Evolutionary conservation across 2,888 invertebrate genomes (phyloP), one percentile per base, ranked within the genome.

Genomic region (Tinea pellionella): DNA sequence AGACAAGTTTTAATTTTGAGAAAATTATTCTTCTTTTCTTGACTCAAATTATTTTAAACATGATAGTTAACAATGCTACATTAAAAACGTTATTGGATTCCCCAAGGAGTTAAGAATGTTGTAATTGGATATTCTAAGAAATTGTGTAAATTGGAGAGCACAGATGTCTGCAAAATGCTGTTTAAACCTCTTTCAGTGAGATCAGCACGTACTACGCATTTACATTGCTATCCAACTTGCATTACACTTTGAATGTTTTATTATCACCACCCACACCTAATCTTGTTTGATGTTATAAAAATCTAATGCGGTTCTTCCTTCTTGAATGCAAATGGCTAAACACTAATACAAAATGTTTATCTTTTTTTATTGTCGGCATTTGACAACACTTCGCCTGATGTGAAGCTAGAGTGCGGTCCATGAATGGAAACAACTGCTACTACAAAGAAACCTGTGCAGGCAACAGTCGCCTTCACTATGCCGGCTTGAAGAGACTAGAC

Each of bases 51-150:
- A n/a, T n/a, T n/a, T n/a, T n/a, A 24, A 37, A 9, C 37, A n/a
- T 47, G 4, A 16, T 47, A 47, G 8, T 47, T 47, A 47, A 15
- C 13, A 47, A 47, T n/a, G 2, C 47, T 47, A 47, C 47, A 47
- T 47, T 9, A 1, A 3, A 24, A 53, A 53, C 24, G 53, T 24
- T 53, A 53, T 53, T 53, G 53, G 53, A 53, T 53, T 53, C 2
- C 16, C 2, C 24, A 53, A 12, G 4, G 24, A 53, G 19, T 53
- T 24, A 24, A 24, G 53, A 53, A 53, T 53, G 18, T 53, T 53
- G 53, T 53, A 53, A 53, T 53, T 53, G 53, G 53, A 24, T 53
- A 53, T 53, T 53, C 53, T 24, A 24, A 24, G 53, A 53, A 53
- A 53, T 53, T 53, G 24, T 53, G 24, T 18, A 53, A 53, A 53